Conservation (phyloP, 2,888 invertebrate species). For the Trilocha varians region DNA sequence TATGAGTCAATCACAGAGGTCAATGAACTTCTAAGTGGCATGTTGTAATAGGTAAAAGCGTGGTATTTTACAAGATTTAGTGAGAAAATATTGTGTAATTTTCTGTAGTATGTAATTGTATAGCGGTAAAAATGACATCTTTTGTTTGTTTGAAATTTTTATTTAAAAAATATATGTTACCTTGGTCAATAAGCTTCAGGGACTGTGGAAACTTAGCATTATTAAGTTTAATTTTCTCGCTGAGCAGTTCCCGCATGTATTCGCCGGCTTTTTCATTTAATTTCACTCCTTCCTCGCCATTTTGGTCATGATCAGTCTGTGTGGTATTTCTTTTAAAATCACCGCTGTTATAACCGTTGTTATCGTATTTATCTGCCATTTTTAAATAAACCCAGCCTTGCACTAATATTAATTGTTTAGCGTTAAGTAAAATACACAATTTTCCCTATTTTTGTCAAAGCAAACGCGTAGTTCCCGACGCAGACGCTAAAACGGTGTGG, state of each 20-base stretch:
- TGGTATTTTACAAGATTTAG: too few relatives aligned
- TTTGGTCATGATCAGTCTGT: slow-evolving; percentile 52
- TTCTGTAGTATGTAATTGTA: too few relatives aligned
- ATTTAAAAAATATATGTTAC: too few relatives aligned
- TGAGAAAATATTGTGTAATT: too few relatives aligned
- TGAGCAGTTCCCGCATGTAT: slow-evolving; percentile 82
- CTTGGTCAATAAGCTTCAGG: slow-evolving; percentile 80
- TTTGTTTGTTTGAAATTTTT: too few relatives aligned
- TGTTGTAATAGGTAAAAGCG: too few relatives aligned
- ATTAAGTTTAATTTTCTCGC: slow-evolving; percentile 79
- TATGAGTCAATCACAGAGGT: slow-evolving; percentile 4
- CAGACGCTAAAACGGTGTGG: too few relatives aligned
- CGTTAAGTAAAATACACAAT: neutral
- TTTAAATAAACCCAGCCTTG: neutral
- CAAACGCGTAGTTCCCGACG: neutral
- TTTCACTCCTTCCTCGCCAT: slow-evolving; percentile 71
- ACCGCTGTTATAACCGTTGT: slow-evolving; percentile 60
- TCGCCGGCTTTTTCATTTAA: slow-evolving; percentile 83
- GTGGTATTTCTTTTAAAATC: slow-evolving; percentile 62
- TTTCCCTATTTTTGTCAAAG: neutral
- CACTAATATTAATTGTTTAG: neutral
- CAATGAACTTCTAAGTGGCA: slow-evolving; percentile 11
- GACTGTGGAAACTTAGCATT: slow-evolving; percentile 80
- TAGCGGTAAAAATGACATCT: too few relatives aligned
- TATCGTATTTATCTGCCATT: slow-evolving; percentile 57